phyloP scores from a whole-genome alignment of 1,140 invertebrate species.

The Subanguina moxae region DNA sequence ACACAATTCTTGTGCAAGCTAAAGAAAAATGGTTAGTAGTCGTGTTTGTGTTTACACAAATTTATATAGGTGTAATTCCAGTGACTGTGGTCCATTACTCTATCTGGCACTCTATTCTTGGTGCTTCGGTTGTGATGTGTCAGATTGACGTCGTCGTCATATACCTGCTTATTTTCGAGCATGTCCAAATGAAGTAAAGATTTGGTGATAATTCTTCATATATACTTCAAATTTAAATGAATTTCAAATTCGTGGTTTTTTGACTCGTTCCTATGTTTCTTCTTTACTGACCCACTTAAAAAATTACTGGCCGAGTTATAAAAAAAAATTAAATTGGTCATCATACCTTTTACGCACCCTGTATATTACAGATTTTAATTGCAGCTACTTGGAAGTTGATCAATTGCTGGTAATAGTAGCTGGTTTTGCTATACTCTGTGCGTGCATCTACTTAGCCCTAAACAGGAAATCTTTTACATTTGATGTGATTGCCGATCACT shows the following conservation, averaged over 20 bases:
- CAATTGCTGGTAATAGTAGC: conserved; percentile 68
- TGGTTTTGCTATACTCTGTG: conserved; percentile 64
- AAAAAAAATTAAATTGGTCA: too few species aligned
- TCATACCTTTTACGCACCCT: too few species aligned
- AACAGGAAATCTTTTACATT: conserved; percentile 64
- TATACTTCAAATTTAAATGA: too few species aligned
- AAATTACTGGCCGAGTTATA: too few species aligned
- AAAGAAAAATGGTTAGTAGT: conserved; percentile 70
- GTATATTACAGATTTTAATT: too few species aligned
- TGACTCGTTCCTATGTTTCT: too few species aligned
- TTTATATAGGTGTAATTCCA: conserved; percentile 9
- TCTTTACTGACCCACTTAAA: too few species aligned
- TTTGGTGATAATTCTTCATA: too few species aligned
- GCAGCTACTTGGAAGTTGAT: conserved; percentile 42
- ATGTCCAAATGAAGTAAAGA: conserved; percentile 25
- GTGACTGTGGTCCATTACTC: conserved; percentile 71
- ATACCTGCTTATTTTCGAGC: conserved; percentile 71
- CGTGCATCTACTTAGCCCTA: conserved; percentile 59
- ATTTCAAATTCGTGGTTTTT: too few species aligned
- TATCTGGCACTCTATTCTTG: conserved; percentile 69
- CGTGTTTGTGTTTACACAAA: neutral
- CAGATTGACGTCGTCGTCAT: conserved; percentile 73
- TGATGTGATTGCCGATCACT: conserved; percentile 45
- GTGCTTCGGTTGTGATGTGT: conserved; percentile 71
- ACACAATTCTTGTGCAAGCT: conserved; percentile 77